Base-by-base conservation (phyloP, 1,140 invertebrate species). In the Scaptomyza montana region DNA sequence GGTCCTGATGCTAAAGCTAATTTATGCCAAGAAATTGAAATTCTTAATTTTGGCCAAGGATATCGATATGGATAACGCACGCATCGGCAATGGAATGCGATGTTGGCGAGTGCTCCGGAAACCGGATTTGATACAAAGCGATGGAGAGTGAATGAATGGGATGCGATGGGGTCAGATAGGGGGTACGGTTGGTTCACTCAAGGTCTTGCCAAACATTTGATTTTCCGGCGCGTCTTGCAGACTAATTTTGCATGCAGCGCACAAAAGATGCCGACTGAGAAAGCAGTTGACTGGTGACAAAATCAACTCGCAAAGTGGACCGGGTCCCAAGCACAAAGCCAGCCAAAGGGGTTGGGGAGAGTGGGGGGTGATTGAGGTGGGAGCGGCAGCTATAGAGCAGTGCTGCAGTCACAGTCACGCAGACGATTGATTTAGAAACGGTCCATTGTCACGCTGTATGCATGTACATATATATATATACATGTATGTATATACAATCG, bases 341-440 rank as follows among this genome's bases (percentile, higher is more conserved):
- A 49, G 54, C 41, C 7, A 3, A 9, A 9, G 46, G n/a, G 13
- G 8, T n/a, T n/a, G n/a, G n/a, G n/a, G n/a, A n/a, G n/a, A n/a
- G n/a, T n/a, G n/a, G n/a, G 46, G n/a, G 13, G 8, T n/a, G 53
- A 19, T 43, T 39, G 39, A n/a, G 12, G 39, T 39, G 12, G 10
- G 39, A 12, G n/a, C 5, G 39, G 12, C 12, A 43, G 12, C 33
- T 0, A 43, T 43, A 5, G 39, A 43, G 4, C 12, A 47, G 69
- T 55, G 8, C 28, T 43, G 56, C 16, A 41, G 70, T 50, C 69
- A 46, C 47, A 77, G 81, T 86, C 82, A 87, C 81, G 78, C 81
- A 87, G 78, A 78, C 82, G 82, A 86, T 86, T 86, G 82, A 86
- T 86, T 86, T 82, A 68, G 82, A 73, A 86, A 81, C 82, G 82